Percentiles rank a stretch among this genome's conserved stretches.
phyloP scores from a whole-genome alignment of 1,140 invertebrate genomes.

The Sitobion miscanthi region DNA sequence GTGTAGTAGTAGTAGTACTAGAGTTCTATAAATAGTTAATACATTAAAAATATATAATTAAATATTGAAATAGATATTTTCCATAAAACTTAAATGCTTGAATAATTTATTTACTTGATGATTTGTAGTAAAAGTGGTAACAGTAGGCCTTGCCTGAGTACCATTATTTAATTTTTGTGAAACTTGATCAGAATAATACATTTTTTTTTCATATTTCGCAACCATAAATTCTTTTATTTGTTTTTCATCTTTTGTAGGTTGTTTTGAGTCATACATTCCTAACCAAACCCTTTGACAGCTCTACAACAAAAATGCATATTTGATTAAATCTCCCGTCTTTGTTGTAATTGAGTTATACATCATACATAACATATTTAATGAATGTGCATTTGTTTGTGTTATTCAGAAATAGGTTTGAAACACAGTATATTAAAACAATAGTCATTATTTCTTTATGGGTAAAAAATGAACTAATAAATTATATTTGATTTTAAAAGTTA shows the following conservation, averaged over 20 bases:
- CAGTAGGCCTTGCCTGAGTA: background rate
- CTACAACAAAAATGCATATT: conserved; percentile 63
- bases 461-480: background rate
- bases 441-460: too few relatives aligned
- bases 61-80: background rate
- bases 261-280: conserved; percentile 74
- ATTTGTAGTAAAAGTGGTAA: conserved; percentile 17
- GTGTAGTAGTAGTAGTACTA: background rate
- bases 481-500: background rate
- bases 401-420: background rate
- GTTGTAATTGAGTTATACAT: background rate
- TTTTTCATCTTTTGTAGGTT: conserved; percentile 80
- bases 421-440: background rate
- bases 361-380: background rate
- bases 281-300: conserved; percentile 90
- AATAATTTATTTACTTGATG: conserved; percentile 34
- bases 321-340: background rate
- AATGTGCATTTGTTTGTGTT: background rate
- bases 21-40: conserved; percentile 8
- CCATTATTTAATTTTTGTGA: conserved; percentile 21
- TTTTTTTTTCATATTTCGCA: conserved; percentile 91
- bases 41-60: background rate
- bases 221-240: conserved; percentile 89
- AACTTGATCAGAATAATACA: conserved; percentile 63
- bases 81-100: background rate